These are phyloP conservation scores for Pomatorhinus ruficollis DNA, from an alignment of 2,113 vertebrate genomes.

Conservation along the genomic window DNA sequence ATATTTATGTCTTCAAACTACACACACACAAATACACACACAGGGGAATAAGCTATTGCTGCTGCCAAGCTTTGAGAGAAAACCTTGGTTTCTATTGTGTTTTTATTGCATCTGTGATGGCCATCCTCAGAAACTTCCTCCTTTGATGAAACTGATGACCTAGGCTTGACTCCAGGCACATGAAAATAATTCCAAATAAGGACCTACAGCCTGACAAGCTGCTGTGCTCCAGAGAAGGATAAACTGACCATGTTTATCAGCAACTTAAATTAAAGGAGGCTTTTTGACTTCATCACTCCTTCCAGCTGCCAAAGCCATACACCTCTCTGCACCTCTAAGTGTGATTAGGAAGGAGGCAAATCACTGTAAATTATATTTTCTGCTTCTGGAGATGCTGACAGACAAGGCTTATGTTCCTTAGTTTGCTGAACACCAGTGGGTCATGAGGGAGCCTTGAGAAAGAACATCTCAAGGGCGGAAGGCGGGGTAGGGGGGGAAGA, in stretches of 20 bases:
- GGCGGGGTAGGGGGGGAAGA: accelerated
- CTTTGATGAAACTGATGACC: slow-evolving; percentile 17
- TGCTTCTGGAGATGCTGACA: neutral
- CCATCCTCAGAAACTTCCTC: slow-evolving; percentile 50
- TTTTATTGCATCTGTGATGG: slow-evolving; percentile 19
- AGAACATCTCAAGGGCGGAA: neutral
- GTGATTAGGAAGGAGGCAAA: neutral
- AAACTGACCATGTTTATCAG: slow-evolving; percentile 11
- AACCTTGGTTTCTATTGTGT: slow-evolving; percentile 3
- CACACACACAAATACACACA: neutral
- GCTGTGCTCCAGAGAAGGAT: neutral
- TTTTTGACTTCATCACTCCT: neutral
- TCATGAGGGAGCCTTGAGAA: neutral
- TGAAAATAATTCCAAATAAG: slow-evolving; percentile 62
- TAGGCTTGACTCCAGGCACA: neutral
- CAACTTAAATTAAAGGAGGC: neutral
- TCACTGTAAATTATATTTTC: neutral
- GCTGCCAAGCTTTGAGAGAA: slow-evolving; percentile 21
- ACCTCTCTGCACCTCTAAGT: neutral
- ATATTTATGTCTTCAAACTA: neutral
- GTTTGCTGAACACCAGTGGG: neutral
- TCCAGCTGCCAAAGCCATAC: neutral
- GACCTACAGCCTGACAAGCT: neutral
- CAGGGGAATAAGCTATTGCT: neutral
- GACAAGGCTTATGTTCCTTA: neutral